Evolutionary conservation across 2,113 vertebrate species (phyloP), one percentile per base, ranked within the genome.

Genomic region (Pelecanoides urinatrix): DNA sequence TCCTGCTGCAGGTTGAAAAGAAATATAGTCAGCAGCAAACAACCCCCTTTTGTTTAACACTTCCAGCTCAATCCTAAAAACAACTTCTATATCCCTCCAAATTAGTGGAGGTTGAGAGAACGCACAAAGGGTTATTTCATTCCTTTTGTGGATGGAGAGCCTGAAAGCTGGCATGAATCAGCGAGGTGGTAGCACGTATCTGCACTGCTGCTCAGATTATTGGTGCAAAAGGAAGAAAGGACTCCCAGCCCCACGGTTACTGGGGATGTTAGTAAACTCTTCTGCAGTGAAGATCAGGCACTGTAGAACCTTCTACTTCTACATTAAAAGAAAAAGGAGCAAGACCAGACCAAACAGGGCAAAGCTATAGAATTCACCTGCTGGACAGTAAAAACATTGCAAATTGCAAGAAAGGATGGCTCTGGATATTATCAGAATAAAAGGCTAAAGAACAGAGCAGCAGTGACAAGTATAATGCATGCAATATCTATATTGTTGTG

Each of bases 1-100:
- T 90, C 72, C 63, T 59, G 71, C 68, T 88, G 79, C 95, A 97
- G 63, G 78, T 94, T 94, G 92, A 93, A 95, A 95, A 95, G 88
- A 86, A 96, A 95, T 92, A 65, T 0, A 84, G 86, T 87, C 76
- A 92, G 77, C 58, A 84, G 88, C 86, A 96, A 96, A 96, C 86
- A 95, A 61, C 61, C 49, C 70, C 25, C 61, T 84, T 96, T 94
- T 95, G 92, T 95, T 77, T 88, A 74, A 84, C 73, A 61, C 80
- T 94, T 94, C 65, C 88, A 95, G 34, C 73, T 45, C 86, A 74
- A 63, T 53, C 65, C 65, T 68, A 83, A 79, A 96, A 86, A 77
- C 76, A 65, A 38, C 88, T 94, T 74, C 91, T 86, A 34, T 81
- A 91, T 91, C 86, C 79, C 56, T 71, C 38, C 70, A 86, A 81